These are phyloP conservation scores for Podabrus alpinus DNA, from an alignment of 2,888 invertebrate species.

Conservation along the genomic window DNA sequence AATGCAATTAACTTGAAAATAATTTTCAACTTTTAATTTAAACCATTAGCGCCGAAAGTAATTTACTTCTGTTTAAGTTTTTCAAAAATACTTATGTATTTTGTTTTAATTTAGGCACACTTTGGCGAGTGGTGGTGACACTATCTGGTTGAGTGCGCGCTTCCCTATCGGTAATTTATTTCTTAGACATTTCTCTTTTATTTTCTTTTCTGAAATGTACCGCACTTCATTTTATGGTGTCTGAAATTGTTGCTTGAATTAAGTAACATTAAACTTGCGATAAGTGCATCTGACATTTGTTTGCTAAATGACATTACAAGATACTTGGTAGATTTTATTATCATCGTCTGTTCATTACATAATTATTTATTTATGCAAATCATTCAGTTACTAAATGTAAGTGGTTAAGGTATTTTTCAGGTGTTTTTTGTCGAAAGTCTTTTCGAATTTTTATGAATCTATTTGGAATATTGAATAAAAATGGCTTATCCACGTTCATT, in stretches of 20 bases:
- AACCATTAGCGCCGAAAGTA: neutral
- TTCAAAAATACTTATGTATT: neutral
- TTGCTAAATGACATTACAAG: too few relatives aligned
- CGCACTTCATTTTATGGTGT: neutral
- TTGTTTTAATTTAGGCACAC: neutral
- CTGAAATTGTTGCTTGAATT: neutral
- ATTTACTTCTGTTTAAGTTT: neutral
- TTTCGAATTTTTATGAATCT: too few relatives aligned
- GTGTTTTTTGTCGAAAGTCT: too few relatives aligned
- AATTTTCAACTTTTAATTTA: neutral
- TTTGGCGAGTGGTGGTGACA: neutral
- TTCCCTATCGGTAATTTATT: neutral
- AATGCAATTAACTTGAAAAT: neutral
- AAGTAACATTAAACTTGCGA: too few relatives aligned
- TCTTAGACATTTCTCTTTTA: neutral
- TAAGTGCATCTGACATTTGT: too few relatives aligned
- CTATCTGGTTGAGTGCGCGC: neutral
- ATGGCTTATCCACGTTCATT: too few relatives aligned
- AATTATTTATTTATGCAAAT: too few relatives aligned
- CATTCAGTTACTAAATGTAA: too few relatives aligned
- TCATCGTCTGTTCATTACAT: too few relatives aligned
- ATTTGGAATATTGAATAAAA: too few relatives aligned
- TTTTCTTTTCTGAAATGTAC: neutral
- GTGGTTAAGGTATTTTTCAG: too few relatives aligned
- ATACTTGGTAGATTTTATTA: too few relatives aligned